Conservation (phyloP, 1,140 invertebrate species). For the Drosophila pectinifera region DNA sequence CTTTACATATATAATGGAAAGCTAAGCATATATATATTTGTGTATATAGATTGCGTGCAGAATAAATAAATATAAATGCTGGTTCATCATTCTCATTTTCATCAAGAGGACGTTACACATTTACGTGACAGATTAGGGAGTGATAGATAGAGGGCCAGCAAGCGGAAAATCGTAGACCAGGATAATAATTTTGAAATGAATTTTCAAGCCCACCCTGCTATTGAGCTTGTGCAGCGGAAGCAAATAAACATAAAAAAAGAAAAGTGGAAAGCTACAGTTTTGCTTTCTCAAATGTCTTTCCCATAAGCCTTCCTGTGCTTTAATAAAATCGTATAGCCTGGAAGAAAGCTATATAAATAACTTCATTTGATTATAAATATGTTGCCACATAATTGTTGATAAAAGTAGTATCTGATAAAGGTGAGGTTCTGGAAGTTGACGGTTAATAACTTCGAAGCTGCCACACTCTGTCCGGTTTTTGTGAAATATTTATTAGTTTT, state of each 20-base stretch:
- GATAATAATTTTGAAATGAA: conserved; percentile 66
- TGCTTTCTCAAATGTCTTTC: too few species aligned
- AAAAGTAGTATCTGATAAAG: too few species aligned
- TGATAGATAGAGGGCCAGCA: conserved; percentile 16
- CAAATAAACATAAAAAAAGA: background rate
- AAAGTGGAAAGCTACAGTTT: too few species aligned
- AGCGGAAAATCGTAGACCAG: conserved; percentile 10
- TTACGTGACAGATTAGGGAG: conserved; percentile 78
- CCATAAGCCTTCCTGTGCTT: too few species aligned
- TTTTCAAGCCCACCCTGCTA: conserved; percentile 29
- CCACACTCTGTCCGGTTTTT: too few species aligned
- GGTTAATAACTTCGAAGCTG: background rate
- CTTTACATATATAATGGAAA: conserved; percentile 64
- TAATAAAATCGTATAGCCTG: too few species aligned
- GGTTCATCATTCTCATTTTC: conserved; percentile 70
- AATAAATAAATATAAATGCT: conserved; percentile 79
- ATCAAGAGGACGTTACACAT: conserved; percentile 71
- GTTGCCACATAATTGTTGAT: too few species aligned
- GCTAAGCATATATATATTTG: conserved; percentile 48
- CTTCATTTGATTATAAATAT: too few species aligned
- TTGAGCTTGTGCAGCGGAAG: background rate
- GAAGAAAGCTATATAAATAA: too few species aligned
- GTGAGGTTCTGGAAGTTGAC: too few species aligned
- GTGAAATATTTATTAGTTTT: background rate
- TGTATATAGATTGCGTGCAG: conserved; percentile 58